A percentile compares a stretch with the other conserved stretches of the same genome.
These are phyloP conservation scores for Apomyelois bistriatella DNA, from an alignment of 2,888 invertebrate species.

Conservation along the genomic window DNA sequence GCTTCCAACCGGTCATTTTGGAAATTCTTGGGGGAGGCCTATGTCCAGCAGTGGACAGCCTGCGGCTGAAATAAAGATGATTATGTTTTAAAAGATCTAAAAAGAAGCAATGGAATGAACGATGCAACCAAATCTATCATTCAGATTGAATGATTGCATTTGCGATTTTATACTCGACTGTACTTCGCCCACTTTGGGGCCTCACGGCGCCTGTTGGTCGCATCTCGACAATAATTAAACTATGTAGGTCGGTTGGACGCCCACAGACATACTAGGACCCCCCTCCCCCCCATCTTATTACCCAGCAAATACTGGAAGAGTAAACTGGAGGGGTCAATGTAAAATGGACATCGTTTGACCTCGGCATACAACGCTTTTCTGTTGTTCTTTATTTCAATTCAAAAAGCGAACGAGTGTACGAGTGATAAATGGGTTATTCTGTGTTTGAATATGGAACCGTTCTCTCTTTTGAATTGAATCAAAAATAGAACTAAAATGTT, in stretches of 20 bases:
- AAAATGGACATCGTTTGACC: slow-evolving; percentile 48
- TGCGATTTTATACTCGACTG: slow-evolving; percentile 32
- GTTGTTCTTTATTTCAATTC: slow-evolving; percentile 66
- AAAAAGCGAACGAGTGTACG: slow-evolving; percentile 44
- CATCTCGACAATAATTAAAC: slow-evolving; percentile 72
- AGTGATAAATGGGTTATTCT: slow-evolving; percentile 28
- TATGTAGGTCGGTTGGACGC: slow-evolving; percentile 72
- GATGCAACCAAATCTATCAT: too few relatives aligned
- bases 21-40: too few relatives aligned
- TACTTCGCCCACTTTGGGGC: slow-evolving; percentile 60
- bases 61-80: too few relatives aligned
- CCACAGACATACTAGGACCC: slow-evolving; percentile 54
- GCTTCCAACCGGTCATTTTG: too few relatives aligned
- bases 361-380: slow-evolving; percentile 48
- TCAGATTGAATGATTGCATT: too few relatives aligned
- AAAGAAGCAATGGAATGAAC: too few relatives aligned
- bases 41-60: too few relatives aligned
- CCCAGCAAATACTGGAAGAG: slow-evolving; percentile 29
- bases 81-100: too few relatives aligned
- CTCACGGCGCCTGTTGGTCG: slow-evolving; percentile 65
- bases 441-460: slow-evolving; percentile 27
- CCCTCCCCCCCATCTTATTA: slow-evolving; percentile 44
- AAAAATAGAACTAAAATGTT: background rate
- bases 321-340: slow-evolving; percentile 37
- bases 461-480: background rate